phyloP scores from a whole-genome alignment of 2,113 vertebrate genomes.

The Xiphorhynchus elegans region DNA sequence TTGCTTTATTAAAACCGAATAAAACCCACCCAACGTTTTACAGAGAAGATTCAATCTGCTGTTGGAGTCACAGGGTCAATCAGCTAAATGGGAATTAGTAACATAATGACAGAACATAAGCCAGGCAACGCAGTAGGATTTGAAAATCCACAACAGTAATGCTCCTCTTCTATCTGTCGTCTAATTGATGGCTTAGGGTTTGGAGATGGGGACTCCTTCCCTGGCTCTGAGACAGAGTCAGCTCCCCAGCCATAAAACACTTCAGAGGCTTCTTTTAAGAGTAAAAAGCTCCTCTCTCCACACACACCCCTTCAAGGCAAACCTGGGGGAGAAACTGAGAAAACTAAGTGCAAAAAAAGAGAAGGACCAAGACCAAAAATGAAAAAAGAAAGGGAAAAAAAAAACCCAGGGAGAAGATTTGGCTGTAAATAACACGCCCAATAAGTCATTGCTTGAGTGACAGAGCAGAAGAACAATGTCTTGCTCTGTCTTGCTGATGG shows the following conservation, averaged over 20 bases:
- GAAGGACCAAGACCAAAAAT: neutral
- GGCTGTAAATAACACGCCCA: neutral
- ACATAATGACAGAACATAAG: neutral
- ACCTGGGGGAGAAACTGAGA: neutral
- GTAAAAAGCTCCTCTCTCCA: neutral
- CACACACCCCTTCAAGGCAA: neutral
- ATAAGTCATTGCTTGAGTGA: neutral
- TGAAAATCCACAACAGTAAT: neutral
- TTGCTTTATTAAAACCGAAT: neutral
- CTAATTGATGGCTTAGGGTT: neutral
- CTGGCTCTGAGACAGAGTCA: neutral
- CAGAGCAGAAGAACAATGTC: neutral
- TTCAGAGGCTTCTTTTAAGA: neutral
- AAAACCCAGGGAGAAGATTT: neutral
- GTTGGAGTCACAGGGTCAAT: neutral
- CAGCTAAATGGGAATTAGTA: neutral
- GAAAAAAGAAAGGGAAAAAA: rapidly evolving
- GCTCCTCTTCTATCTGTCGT: neutral
- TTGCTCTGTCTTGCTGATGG: neutral
- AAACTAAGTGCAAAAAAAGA: neutral
- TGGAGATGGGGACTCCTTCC: neutral
- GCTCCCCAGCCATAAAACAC: neutral
- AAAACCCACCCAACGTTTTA: neutral
- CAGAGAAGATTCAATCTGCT: neutral
- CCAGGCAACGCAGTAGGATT: neutral